Evolutionary conservation across 2,113 vertebrate genomes (phyloP), one percentile per base, ranked within the genome.

Genomic region (Cyphomyrus plagiostoma): DNA sequence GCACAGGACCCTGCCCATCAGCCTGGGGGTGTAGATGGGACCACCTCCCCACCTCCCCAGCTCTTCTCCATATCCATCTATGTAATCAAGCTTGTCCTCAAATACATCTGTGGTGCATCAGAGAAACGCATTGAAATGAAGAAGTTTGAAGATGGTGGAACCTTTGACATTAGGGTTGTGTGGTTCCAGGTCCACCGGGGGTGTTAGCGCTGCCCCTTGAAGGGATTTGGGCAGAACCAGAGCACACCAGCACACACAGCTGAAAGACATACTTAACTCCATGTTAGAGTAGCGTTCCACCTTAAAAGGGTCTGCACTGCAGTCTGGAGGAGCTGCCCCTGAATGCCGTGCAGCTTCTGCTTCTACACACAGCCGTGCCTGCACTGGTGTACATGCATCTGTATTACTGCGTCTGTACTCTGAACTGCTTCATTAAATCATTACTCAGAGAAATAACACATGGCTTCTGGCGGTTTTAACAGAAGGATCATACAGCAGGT

Each of bases 331-430:
- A 26, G 35, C 87, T 46, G 82, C 35, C 83, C 3, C 83, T 83
- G 23, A 45, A 83, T 2, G 5, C 6, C 0, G 0, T 39, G 35
- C 30, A 39, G 13, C 10, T 77, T 19, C 11, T 66, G 62, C 90
- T 66, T 90, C 17, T 95, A 93, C 95, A 95, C 92, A 94, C 94
- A 95, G 90, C 86, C 89, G 26, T 87, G 86, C 30, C 3, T 88
- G 89, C 84, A 92, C 85, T 93, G 89, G 94, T 91, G 92, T 89
- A 89, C 88, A 89, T 70, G 13, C 17, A 83, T 87, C 30, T 56
- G 66, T 92, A 62, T 89, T 90, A 74, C 42, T 19, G 80, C 17
- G 0, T 46, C 39, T 83, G 42, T 46, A 83, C 42, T 45, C 42
- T 30, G 62, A 84, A 42, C 42, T 48, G 82, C 45, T 84, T 48